Conservation (phyloP, 2,888 invertebrate genomes). For the Drosophila buzzatii region DNA sequence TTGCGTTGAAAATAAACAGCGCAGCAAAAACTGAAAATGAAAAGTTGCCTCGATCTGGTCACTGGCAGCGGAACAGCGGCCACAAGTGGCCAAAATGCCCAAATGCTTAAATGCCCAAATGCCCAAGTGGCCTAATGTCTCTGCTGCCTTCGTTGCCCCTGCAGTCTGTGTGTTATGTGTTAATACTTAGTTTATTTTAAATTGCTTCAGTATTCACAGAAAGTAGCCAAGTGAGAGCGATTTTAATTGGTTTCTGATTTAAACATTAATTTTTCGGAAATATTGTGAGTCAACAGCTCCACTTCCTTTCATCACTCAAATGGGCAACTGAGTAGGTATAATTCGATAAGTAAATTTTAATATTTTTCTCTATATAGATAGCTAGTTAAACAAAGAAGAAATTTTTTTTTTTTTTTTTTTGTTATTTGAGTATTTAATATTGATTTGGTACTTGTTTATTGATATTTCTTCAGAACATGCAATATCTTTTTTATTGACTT, state of each 20-base stretch:
- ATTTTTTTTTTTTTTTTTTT: not conserved
- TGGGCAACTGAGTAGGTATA: not conserved
- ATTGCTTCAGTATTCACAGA: constrained; percentile 27
- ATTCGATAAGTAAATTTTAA: not conserved
- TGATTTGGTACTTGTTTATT: not conserved
- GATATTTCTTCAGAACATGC: not conserved
- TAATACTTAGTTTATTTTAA: constrained; percentile 19
- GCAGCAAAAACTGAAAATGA: constrained; percentile 24
- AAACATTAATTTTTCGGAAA: constrained; percentile 3
- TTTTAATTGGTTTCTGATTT: constrained; percentile 16
- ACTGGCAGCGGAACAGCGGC: constrained; percentile 45
- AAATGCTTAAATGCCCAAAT: constrained; percentile 3
- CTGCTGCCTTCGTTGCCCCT: not conserved
- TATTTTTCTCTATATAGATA: not conserved
- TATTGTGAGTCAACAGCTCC: constrained; percentile 21
- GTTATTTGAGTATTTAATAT: not conserved
- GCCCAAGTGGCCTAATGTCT: constrained; percentile 9
- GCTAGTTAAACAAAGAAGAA: too few relatives aligned
- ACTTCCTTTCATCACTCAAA: constrained; percentile 1
- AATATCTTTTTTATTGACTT: not conserved
- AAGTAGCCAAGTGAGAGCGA: constrained; percentile 15
- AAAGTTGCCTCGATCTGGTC: constrained; percentile 46
- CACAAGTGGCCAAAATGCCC: constrained; percentile 52
- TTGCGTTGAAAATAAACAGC: constrained; percentile 56
- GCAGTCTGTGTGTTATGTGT: not conserved